Percentiles rank a stretch among this genome's conserved stretches.
These are phyloP conservation scores for Priocnemis perturbator DNA, from an alignment of 2,888 invertebrate species.

Conservation along the genomic window DNA sequence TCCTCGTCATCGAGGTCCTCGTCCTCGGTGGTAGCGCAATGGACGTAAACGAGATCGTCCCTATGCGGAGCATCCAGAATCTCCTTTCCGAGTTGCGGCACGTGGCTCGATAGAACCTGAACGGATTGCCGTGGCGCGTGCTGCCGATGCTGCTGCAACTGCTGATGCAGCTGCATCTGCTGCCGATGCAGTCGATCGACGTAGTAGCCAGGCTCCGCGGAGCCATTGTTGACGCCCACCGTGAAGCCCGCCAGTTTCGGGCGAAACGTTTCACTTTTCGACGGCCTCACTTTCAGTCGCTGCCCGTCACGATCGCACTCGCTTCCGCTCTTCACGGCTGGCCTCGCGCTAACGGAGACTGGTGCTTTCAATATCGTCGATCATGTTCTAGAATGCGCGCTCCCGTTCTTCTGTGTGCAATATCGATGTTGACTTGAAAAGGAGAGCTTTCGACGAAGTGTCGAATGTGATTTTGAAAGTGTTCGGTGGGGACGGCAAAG, in stretches of 20 bases:
- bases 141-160: slow-evolving; percentile 40
- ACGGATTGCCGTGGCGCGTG: slow-evolving; percentile 33
- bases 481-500: no score
- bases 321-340: no score
- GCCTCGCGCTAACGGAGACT: background rate
- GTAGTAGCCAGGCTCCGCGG: slow-evolving; percentile 59
- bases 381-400: background rate
- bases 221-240: slow-evolving; percentile 63
- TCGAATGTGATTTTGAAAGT: no score
- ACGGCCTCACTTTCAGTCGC: slow-evolving; percentile 1
- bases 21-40: slow-evolving; percentile 59
- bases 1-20: slow-evolving; percentile 55
- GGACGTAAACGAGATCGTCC: slow-evolving; percentile 61
- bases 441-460: no score
- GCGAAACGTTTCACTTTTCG: no score
- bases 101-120: slow-evolving; percentile 39
- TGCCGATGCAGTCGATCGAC: slow-evolving; percentile 56
- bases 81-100: slow-evolving; percentile 48
- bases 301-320: no score
- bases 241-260: slow-evolving; percentile 64
- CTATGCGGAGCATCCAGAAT: slow-evolving; percentile 49
- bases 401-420: no score
- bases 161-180: slow-evolving; percentile 48
- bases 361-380: slow-evolving; percentile 1
- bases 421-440: no score